A percentile compares a stretch with the other conserved stretches of the same genome.
Conservation (phyloP, 2,888 invertebrate genomes). For the Drosophila greeni region DNA sequence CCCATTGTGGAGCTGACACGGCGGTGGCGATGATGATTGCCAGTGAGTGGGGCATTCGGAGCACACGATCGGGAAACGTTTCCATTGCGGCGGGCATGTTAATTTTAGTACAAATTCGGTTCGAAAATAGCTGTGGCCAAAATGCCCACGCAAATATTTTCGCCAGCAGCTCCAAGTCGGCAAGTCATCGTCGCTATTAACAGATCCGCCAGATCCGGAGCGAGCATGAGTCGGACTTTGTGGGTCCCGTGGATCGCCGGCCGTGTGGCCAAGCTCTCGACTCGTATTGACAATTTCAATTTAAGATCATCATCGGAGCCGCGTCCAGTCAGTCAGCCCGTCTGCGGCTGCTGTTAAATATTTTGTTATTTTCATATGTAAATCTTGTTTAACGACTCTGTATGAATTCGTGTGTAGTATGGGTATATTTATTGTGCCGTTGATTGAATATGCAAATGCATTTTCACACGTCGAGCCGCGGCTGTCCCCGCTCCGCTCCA, state of each 20-base stretch:
- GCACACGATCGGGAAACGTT: constrained; percentile 38
- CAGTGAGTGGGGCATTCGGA: constrained; percentile 11
- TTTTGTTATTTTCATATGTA: constrained; percentile 70
- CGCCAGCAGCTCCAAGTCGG: constrained; percentile 11
- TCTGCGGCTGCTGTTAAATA: constrained; percentile 50
- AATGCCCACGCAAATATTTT: constrained; percentile 57
- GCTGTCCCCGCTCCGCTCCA: constrained; percentile 27
- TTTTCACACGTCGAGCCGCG: constrained; percentile 72
- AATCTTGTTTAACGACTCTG: constrained; percentile 71
- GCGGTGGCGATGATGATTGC: constrained; percentile 40
- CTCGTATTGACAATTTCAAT: constrained; percentile 68
- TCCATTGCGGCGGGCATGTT: constrained; percentile 47
- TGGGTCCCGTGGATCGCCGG: constrained; percentile 17
- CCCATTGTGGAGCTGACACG: constrained; percentile 34
- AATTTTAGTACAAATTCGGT: constrained; percentile 56
- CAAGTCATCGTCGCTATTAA: constrained; percentile 61
- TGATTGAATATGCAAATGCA: constrained; percentile 77
- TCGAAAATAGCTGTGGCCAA: constrained; percentile 49
- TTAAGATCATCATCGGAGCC: constrained; percentile 41
- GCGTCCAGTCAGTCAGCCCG: constrained; percentile 13
- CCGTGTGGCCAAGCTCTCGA: constrained; percentile 28
- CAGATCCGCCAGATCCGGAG: constrained; percentile 46
- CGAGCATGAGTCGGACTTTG: constrained; percentile 30
- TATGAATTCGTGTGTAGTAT: constrained; percentile 69
- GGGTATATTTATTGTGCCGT: constrained; percentile 69